phyloP scores from a whole-genome alignment of 2,797 vertebrate genomes.

The Typhlichthys eigenmanni region DNA sequence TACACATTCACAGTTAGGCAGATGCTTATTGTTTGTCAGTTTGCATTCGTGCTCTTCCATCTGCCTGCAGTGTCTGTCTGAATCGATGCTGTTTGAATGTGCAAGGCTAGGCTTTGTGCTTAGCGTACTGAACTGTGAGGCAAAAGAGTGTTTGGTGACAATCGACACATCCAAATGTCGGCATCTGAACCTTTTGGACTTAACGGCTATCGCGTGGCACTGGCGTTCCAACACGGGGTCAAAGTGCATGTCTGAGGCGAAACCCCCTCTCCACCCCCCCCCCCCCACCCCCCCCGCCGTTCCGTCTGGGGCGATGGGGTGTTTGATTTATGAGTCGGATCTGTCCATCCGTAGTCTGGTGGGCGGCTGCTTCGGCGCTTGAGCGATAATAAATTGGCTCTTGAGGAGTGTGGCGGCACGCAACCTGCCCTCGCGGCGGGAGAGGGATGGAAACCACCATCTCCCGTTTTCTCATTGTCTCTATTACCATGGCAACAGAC shows the following conservation, averaged over 20 bases:
- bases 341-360: slow-evolving; percentile 26
- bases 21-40: too few relatives aligned
- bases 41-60: too few relatives aligned
- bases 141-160: slow-evolving; percentile 21
- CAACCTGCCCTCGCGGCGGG: slow-evolving; percentile 12
- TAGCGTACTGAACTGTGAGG: slow-evolving; percentile 45
- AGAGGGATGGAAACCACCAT: neutral
- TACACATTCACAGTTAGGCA: too few relatives aligned
- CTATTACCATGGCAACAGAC: too few relatives aligned
- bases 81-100: too few relatives aligned
- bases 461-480: too few relatives aligned
- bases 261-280: slow-evolving; percentile 18
- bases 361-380: slow-evolving; percentile 27
- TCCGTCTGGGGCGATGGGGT: slow-evolving; percentile 1
- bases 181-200: slow-evolving; percentile 24
- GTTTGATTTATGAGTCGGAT: slow-evolving; percentile 64
- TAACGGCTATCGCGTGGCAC: slow-evolving; percentile 46
- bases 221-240: slow-evolving; percentile 63
- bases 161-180: slow-evolving; percentile 43
- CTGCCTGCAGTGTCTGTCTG: too few relatives aligned
- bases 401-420: slow-evolving; percentile 46
- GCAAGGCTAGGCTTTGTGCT: too few relatives aligned
- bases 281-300: too few relatives aligned
- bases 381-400: slow-evolving; percentile 55
- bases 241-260: slow-evolving; percentile 42